Evolutionary conservation across 2,888 invertebrate genomes (phyloP), one percentile per base, ranked within the genome.

Genomic region (Portevinia maculata): DNA sequence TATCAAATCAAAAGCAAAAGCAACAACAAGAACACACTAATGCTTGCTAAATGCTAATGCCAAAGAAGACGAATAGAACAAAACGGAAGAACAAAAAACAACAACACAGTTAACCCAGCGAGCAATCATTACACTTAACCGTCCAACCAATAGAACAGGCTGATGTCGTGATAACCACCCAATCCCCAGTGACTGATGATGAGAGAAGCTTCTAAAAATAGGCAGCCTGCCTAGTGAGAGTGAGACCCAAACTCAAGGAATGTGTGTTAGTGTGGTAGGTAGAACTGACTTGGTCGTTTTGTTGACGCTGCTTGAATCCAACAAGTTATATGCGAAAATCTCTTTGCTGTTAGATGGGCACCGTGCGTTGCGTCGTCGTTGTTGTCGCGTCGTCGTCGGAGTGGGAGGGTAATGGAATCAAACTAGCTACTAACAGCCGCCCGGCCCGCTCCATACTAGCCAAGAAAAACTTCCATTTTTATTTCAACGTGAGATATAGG

Each of bases 141-240:
- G 67, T 11, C 39, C 59, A 34, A 28, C 83, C 83, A 83, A 83
- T 83, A 13, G 57, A 37, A 8, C 8, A 13, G 7, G 37, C 30
- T 55, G 71, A 83, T 83, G 71, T 44, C 55, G 60, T 67, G 83
- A 83, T 83, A 83, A 46, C 32, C 65, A 37, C 34, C 83, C 83
- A 83, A 83, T 83, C 78, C 50, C 71, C 37, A 50, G 15, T 37
- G 34, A 55, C 7, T 39, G 78, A 78, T 83, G 83, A 83, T 83
- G 83, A 76, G 67, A 78, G 71, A 83, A 83, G 67, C 60, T 48
- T 13, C 83, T 83, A 83, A 83, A 83, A 52, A 83, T 83, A 83
- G 78, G 60, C 37, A n/a, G 64, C 73, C 46, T 69, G 75, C 79
- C 69, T 74, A 55, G 52, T 46, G 17, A 41, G 48, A 55, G 52